These are phyloP conservation scores for Chrysotoxum bicinctum DNA, from an alignment of 2,888 invertebrate species.

Conservation along the genomic window DNA sequence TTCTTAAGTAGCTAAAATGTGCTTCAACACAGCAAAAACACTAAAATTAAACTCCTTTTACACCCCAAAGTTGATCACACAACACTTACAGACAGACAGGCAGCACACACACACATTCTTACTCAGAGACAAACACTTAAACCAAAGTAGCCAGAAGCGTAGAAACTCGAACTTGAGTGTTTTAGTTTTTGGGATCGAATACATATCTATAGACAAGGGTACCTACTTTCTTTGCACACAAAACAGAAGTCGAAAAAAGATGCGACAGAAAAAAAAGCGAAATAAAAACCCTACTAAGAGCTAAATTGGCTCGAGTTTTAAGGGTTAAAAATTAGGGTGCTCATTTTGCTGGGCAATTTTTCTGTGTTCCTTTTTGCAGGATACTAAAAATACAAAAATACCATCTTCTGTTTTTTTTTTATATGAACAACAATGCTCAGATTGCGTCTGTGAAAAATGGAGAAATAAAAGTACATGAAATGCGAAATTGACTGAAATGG, in stretches of 20 bases:
- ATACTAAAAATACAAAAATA: conserved; percentile 27
- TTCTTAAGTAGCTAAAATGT: conserved; percentile 45
- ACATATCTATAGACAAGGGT: neutral
- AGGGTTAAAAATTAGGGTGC: conserved; percentile 50
- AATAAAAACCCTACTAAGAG: conserved; percentile 17
- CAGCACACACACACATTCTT: neutral
- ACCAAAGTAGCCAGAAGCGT: conserved; percentile 11
- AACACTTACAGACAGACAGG: neutral
- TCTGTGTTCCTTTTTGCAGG: conserved; percentile 29
- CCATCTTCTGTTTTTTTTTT: conserved; percentile 22
- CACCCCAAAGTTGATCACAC: conserved; percentile 28
- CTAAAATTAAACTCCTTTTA: conserved; percentile 41
- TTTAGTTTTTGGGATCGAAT: conserved; percentile 20
- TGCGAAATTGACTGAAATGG: conserved; percentile 64
- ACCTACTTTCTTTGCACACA: neutral
- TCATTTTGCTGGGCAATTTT: conserved; percentile 37
- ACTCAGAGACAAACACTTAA: neutral
- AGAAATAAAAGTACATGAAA: conserved; percentile 57
- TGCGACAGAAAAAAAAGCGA: neutral
- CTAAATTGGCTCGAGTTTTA: conserved; percentile 59
- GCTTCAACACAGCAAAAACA: conserved; percentile 38
- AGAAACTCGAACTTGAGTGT: conserved; percentile 31
- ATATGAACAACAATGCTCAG: conserved; percentile 1
- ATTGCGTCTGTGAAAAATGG: conserved; percentile 44
- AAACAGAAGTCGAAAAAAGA: neutral